Evolutionary conservation across 2,797 vertebrate species (phyloP).

Genomic region (Cebuella pygmaea): DNA sequence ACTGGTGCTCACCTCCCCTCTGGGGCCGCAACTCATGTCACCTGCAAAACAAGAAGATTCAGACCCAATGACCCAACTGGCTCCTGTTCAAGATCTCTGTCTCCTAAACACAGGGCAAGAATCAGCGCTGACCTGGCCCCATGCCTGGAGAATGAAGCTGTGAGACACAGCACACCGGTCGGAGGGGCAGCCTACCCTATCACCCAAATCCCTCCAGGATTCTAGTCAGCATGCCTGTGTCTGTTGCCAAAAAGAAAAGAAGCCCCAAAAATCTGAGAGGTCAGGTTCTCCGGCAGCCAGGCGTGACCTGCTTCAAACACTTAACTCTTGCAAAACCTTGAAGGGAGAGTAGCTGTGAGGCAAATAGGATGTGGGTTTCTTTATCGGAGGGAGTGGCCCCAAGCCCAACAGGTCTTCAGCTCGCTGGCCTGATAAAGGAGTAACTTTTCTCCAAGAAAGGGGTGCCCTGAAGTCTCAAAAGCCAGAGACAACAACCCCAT

Average conservation of each 20-base stretch:
- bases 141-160: neutral
- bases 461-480: constrained; percentile 30
- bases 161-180: neutral
- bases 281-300: neutral
- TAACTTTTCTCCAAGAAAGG: neutral
- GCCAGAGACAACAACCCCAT: neutral
- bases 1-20: neutral
- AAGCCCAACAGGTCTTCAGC: neutral
- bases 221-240: neutral
- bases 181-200: neutral
- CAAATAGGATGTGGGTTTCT: constrained; percentile 52
- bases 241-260: neutral
- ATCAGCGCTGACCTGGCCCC: neutral
- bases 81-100: neutral
- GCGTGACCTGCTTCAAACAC: neutral
- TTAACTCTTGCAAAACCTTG: neutral
- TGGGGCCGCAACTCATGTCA: neutral
- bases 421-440: neutral
- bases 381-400: neutral
- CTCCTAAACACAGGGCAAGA: neutral
- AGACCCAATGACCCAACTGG: neutral
- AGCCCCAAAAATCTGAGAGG: neutral
- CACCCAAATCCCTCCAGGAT: neutral
- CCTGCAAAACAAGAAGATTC: neutral
- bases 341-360: neutral